Evolutionary conservation across 2,888 invertebrate species (phyloP), one percentile per base, ranked within the genome.

Genomic region (Anarsia innoxiella): DNA sequence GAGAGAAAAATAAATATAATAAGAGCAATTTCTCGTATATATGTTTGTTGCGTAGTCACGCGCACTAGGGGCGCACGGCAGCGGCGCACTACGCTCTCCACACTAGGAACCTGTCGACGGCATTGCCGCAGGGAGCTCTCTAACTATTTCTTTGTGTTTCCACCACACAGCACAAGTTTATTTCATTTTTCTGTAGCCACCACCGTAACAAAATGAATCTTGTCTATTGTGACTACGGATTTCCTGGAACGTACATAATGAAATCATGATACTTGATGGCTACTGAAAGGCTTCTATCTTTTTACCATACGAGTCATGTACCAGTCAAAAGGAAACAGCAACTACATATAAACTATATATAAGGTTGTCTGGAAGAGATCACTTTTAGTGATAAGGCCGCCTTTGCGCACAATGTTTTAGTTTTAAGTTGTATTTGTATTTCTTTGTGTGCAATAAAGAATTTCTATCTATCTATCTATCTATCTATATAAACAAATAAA

Each of bases 31-130:
- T 62, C 53, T 49, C 54, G 42, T 42, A 45, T n/a, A n/a, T 56
- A 62, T 62, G 59, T 75, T 73, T 70, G 69, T 70, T 66, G 63
- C 56, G 58, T 55, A 67, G 73, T 72, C 72, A 72, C 68, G 73
- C 64, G 65, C 67, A 57, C 56, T 14, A 54, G 56, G 51, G 53
- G 54, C 61, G 50, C 45, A 53, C 59, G 56, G 56, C 53, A n/a
- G 32, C 23, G 4, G 32, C 23, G 4, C 3, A 4, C 12, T 12
- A 28, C 28, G 13, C 28, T 3, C 31, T 3, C 39, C 51, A 8
- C 19, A 8, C 4, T 19, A 3, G 19, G 8, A 19, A 74, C 71
- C 76, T 75, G 76, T 62, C 73, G 59, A 49, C 58, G 53, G 59
- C 68, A 69, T 61, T 56, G 61, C 68, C 69, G 48, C 67, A 41